Base-by-base conservation (phyloP, 2,888 invertebrate genomes). In the Ormyrus labotus region DNA sequence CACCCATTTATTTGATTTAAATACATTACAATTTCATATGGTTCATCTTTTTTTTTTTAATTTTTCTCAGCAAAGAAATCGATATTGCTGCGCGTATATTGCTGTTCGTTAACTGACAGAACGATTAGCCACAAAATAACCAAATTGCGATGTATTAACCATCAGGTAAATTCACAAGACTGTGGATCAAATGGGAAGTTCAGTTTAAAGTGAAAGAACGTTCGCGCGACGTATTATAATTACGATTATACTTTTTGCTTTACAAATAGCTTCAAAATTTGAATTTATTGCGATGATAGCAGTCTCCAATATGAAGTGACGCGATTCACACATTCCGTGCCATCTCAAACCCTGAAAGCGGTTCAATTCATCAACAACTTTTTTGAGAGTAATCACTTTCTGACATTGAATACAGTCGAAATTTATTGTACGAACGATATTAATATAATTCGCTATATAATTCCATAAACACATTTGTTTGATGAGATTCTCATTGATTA, bases 281-380 rank as follows among this genome's bases (percentile, higher is more conserved):
- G 19, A 58, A 76, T 70, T 81, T 81, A 83, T 81, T 81, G 81
- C 80, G 74, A 64, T 71, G 19, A 19, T 74, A 80, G 77, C 81
- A 83, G 83, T 80, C 83, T 83, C 82, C 81, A 77, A 47, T 53
- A 75, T 60, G 48, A 10, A 60, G 45, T 63, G 50, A 65, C 55
- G 58, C 67, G 13, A 67, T 68, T 19, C 19, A 19, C 19, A 19
- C 19, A 19, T 19, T 19, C 19, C 2, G 19, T 19, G 19, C 19
- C 1, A 19, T 19, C 19, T 19, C 19, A 19, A 19, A 19, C 50
- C 13, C 67, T 72, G 47, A 13, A 68, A 58, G 13, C 58, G 7
- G 6, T 48, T 45, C 53, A 2, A 48, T 50, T 58, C n/a, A 19
- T 19, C 19, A 70, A 70, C 13, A 58, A 58, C n/a, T 58, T 70